These are phyloP conservation scores for Spinus pinus DNA, from an alignment of 2,797 vertebrate species.

Conservation along the genomic window DNA sequence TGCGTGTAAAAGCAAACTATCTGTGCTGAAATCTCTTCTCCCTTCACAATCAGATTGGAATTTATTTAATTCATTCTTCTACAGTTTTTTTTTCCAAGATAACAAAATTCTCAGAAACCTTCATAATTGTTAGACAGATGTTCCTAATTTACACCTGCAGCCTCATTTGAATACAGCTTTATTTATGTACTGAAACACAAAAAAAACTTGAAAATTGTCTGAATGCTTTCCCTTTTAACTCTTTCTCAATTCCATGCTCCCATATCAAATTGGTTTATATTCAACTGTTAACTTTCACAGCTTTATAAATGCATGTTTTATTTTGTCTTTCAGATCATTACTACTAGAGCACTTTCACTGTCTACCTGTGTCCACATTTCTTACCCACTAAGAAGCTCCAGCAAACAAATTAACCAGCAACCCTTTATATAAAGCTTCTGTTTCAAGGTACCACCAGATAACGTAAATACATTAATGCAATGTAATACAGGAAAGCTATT, in stretches of 20 bases:
- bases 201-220: constrained; percentile 15
- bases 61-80: neutral
- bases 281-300: neutral
- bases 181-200: constrained; percentile 29
- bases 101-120: neutral
- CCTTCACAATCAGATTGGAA: neutral
- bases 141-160: neutral
- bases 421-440: neutral
- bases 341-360: neutral
- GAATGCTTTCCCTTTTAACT: neutral
- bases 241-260: neutral
- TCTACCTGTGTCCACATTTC: neutral
- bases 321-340: constrained; percentile 35
- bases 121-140: neutral
- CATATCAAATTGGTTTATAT: constrained; percentile 29
- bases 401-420: neutral
- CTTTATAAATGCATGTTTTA: neutral
- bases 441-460: neutral
- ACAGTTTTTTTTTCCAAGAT: neutral
- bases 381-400: neutral
- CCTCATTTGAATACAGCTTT: constrained; percentile 28
- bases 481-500: neutral
- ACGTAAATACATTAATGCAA: neutral
- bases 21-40: neutral
- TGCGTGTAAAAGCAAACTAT: neutral